Evolutionary conservation across 2,888 invertebrate species (phyloP), one percentile per base, ranked within the genome.

Genomic region (Mythimna vitellina): DNA sequence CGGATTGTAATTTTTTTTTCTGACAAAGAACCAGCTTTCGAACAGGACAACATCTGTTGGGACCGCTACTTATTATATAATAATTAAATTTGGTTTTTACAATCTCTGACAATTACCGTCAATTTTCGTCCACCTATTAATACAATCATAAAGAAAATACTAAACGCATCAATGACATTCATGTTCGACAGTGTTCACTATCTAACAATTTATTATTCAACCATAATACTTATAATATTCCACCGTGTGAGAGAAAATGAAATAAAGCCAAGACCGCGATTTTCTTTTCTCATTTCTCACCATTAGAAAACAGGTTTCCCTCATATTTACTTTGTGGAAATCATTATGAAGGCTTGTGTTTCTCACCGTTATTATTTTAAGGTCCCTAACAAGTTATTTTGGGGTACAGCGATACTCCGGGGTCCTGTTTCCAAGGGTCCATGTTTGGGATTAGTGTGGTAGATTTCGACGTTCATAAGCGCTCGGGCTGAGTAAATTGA

Each of bases 261-360:
- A 82, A 69, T 78, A 74, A 72, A 78, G 49, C 49, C 49, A 79
- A 78, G 75, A 68, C 35, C 66, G 65, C 69, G 80, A 73, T 81
- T 86, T 81, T 78, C 76, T 73, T 84, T 84, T 85, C 81, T 69
- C 32, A n/a, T 75, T 86, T 86, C 86, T 78, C 86, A 87, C 83
- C 81, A 85, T 87, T 83, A 86, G 86, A 86, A 87, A 86, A 83
- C 76, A 73, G 81, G 84, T 87, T 87, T 87, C 79, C 78, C 77
- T 75, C 65, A 70, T 70, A 62, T 83, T 78, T 75, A 49, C 75
- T 79, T 69, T 76, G 80, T 85, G 73, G 73, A 82, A 83, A 78
- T 73, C 65, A 78, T 78, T 76, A 81, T 66, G 54, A 63, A 66
- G 60, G 65, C 49, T 67, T 60, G 70, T 62, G 71, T 70, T 73